These are phyloP conservation scores for Gopherus evgoodei DNA, from an alignment of 2,113 vertebrate species.

Conservation along the genomic window DNA sequence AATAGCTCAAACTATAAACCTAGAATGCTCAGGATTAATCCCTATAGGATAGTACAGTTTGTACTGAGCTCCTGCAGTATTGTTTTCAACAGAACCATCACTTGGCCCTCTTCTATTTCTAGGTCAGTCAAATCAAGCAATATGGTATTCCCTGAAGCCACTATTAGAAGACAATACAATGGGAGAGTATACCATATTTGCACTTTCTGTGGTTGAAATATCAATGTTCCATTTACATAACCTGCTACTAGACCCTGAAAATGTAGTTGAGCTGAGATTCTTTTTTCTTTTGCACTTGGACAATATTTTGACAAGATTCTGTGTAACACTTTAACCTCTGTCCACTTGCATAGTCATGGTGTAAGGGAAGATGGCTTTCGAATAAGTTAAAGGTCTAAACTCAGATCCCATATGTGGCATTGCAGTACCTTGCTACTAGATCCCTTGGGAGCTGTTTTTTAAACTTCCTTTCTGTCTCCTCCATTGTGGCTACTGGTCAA, in stretches of 20 bases:
- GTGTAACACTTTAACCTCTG: not conserved
- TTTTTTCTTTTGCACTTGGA: not conserved
- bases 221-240: not conserved
- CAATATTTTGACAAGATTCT: not conserved
- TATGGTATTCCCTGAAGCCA: conserved; percentile 17
- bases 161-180: not conserved
- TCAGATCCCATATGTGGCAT: not conserved
- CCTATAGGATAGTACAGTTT: conserved; percentile 62
- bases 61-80: conserved; percentile 37
- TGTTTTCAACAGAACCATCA: conserved; percentile 52
- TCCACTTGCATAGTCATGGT: not conserved
- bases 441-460: not conserved
- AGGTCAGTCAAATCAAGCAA: not conserved
- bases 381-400: not conserved
- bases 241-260: not conserved
- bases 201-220: not conserved
- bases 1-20: conserved; percentile 71
- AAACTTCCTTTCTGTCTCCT: not conserved
- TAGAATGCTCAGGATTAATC: conserved; percentile 58
- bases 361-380: not conserved
- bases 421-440: not conserved
- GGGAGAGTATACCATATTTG: fast-evolving
- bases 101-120: conserved; percentile 38
- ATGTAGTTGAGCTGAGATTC: not conserved
- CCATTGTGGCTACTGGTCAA: fast-evolving